Conservation (phyloP, 2,797 vertebrate genomes). For the Pseudocheirus occidentalis region DNA sequence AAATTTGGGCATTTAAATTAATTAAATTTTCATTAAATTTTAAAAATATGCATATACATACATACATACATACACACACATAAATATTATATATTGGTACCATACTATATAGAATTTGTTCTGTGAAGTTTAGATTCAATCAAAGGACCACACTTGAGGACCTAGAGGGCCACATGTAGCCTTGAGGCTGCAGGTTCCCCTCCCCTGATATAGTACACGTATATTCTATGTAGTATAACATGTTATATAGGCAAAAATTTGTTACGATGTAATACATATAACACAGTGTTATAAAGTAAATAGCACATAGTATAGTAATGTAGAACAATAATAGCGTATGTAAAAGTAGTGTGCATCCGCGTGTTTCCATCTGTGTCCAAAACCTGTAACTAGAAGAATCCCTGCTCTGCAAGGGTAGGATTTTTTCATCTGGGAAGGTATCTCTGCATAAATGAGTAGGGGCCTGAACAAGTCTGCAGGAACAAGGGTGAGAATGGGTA, state of each 20-base stretch:
- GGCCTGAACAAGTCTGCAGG: background rate
- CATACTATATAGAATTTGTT: background rate
- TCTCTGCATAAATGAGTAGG: background rate
- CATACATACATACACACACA: background rate
- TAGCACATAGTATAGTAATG: background rate
- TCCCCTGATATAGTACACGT: too few species aligned
- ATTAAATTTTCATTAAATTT: too few species aligned
- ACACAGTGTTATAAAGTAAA: background rate
- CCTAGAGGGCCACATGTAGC: too few species aligned
- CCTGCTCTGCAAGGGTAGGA: background rate
- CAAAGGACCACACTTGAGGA: too few species aligned
- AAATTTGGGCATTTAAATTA: too few species aligned
- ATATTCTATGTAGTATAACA: background rate
- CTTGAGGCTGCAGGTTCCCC: too few species aligned
- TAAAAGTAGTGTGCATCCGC: background rate
- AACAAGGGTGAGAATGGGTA: background rate
- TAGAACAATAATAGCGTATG: background rate
- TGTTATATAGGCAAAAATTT: background rate
- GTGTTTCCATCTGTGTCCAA: background rate
- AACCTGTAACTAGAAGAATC: background rate
- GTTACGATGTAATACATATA: background rate
- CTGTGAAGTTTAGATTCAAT: too few species aligned
- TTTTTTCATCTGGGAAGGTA: background rate
- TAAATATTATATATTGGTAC: background rate
- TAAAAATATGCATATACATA: background rate